Base-by-base conservation (phyloP, 2,888 invertebrate species). In the Panzeria rudis region DNA sequence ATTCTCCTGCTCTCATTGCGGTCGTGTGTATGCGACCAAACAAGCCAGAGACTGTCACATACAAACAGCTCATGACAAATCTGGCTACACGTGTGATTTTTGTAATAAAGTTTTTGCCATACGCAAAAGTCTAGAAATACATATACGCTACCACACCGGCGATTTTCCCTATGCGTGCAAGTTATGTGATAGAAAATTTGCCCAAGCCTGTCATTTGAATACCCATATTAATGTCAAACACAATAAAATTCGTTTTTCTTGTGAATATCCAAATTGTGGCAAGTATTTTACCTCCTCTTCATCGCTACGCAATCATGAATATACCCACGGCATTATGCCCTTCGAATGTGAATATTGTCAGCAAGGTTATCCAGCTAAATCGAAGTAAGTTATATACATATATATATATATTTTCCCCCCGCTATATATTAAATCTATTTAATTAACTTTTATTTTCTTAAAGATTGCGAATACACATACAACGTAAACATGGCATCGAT, bases 241-340 rank as follows among this genome's bases (percentile, higher is more conserved):
- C 64, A 88, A 87, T 23, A 86, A 87, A 44, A 84, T 88, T 9
- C 88, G 90, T 3, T 90, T 88, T 25, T 81, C 86, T 2, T 90
- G 90, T 25, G 87, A 87, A 7, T 89, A 86, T 83, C 86, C 86
- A n/a, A 82, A 76, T 29, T 90, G 90, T 71, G 88, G 87, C 13
- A 89, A 89, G 79, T 85, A 86, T 13, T 90, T 90, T 29, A 90
- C 88, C 3, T 90, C 90, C 4, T 89, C 89, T 1, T 76, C 89
- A n/a, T 88, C 90, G 5, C 73, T 90, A 13, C 85, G 90, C 5
- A 88, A 88, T 87, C 90, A 90, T 73, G 89, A 90, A 78, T 89
- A 83, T 62, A 84, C 87, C 0, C 89, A 90, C 54, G 84, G 89
- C 32, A 69, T 86, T 20, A 89, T 90, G 90, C 90, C 90, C 0